A percentile compares a stretch with the other conserved stretches of the same genome.
These are phyloP conservation scores for Hyaena hyaena DNA, from an alignment of 2,113 vertebrate genomes.

Conservation along the genomic window DNA sequence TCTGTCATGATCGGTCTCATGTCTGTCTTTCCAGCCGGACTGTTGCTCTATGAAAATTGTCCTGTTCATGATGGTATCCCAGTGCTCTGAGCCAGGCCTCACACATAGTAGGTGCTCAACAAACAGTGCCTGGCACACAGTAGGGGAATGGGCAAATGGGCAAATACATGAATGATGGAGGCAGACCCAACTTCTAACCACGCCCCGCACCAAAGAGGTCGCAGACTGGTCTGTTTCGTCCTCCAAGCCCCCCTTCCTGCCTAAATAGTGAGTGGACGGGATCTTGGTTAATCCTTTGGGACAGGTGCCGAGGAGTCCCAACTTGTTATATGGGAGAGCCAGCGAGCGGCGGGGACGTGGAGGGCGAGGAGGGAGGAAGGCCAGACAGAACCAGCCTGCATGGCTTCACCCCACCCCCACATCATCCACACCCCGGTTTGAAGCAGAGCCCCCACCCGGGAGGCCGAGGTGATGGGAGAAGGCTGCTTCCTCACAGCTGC, in stretches of 20 bases:
- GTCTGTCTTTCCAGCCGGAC: background rate
- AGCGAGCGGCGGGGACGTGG: accelerated
- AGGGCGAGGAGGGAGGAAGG: background rate
- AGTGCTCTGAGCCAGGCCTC: background rate
- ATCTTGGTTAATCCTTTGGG: background rate
- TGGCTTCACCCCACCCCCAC: accelerated
- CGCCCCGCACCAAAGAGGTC: background rate
- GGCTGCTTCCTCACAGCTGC: background rate
- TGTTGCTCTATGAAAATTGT: background rate
- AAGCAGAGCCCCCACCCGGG: background rate
- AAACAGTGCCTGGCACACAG: background rate
- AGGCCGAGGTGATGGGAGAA: background rate
- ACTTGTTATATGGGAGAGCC: background rate
- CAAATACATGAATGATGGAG: background rate
- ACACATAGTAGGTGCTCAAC: background rate
- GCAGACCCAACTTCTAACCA: background rate
- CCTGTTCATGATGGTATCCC: background rate
- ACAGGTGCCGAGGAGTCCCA: background rate
- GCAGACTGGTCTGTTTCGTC: background rate
- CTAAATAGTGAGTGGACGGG: background rate
- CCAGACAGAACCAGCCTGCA: accelerated
- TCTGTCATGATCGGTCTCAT: background rate
- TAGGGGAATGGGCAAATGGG: no score
- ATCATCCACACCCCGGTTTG: background rate
- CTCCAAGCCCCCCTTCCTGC: background rate